Evolutionary conservation across 1,140 invertebrate species (phyloP), one percentile per base, ranked within the genome.

Genomic region (Rhyacophila brunnea): DNA sequence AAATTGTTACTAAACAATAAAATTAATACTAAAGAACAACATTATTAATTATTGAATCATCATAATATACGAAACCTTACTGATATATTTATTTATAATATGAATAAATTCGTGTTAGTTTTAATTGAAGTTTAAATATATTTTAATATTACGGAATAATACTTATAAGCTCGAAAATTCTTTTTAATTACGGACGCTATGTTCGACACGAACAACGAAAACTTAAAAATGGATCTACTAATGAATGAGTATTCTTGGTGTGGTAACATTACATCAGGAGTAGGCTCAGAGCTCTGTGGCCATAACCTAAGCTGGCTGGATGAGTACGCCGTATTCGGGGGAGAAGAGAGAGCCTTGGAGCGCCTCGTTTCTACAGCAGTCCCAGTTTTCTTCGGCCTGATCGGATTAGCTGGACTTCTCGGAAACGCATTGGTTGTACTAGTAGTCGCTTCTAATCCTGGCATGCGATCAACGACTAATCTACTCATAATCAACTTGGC

Each of bases 381-480:
- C 20, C 92, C 92, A 0, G 83, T 93, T 15, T 85, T 95, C 68
- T 96, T 95, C 72, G 90, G 91, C 0, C 80, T 93, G 49, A 93
- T 96, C 53, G 88, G 92, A 17, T 80, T 95, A 7, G 80, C 95
- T 35, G 93, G 95, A 13, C 78, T 96, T 0, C 78, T 95, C 18
- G 95, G 95, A 51, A 97, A 96, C 74, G 85, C 86, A 0, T 75
- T 96, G 18, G 93, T 95, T 5, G 88, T 93, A n/a, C 78, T 91
- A 1, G 88, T 95, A 1, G 90, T 93, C 0, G 84, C 87, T n/a
- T 86, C 85, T 2, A 95, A 96, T 77, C 87, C 91, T 51, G 87
- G 90, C 68, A 96, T 96, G 93, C 80, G 93, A 62, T 93, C 91
- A 10, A 95, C 93, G 1, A 96, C 94, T 15, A 96, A 96, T 71